Conservation (phyloP, 1,140 invertebrate species). For the Alviniconcha marisindica region DNA sequence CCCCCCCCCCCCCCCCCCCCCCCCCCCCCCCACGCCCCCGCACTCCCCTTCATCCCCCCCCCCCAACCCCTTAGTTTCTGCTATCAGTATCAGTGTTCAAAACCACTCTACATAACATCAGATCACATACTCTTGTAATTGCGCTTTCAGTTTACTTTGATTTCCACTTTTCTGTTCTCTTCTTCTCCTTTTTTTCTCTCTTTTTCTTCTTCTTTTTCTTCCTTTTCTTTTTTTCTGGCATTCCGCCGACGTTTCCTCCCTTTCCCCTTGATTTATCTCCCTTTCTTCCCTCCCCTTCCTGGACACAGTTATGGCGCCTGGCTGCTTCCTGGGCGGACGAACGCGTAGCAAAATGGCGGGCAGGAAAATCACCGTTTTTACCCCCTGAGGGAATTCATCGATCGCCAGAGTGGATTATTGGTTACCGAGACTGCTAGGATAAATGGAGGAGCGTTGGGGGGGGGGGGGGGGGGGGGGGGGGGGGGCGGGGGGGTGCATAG, state of each 20-base stretch:
- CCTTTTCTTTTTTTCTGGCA: neutral
- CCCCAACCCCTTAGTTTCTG: no score
- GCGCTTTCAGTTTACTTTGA: no score
- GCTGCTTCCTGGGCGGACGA: neutral
- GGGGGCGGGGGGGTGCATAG: neutral
- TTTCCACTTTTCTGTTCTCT: no score
- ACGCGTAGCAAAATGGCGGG: neutral
- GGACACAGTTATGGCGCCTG: neutral
- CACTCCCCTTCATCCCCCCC: no score
- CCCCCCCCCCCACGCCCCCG: no score
- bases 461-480: neutral
- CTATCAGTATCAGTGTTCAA: no score
- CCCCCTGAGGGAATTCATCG: neutral
- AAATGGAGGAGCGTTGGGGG: neutral
- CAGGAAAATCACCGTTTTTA: neutral
- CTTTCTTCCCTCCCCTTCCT: neutral
- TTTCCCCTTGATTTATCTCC: constrained; percentile 13
- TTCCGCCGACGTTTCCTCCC: neutral
- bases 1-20: no score
- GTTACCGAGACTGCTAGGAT: no score
- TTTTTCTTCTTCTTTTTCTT: no score
- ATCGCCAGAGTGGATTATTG: neutral
- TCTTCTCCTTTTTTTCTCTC: no score
- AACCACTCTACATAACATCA: no score
- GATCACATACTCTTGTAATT: no score